phyloP scores from a whole-genome alignment of 1,140 invertebrate species.

The Euglossa dilemma region DNA sequence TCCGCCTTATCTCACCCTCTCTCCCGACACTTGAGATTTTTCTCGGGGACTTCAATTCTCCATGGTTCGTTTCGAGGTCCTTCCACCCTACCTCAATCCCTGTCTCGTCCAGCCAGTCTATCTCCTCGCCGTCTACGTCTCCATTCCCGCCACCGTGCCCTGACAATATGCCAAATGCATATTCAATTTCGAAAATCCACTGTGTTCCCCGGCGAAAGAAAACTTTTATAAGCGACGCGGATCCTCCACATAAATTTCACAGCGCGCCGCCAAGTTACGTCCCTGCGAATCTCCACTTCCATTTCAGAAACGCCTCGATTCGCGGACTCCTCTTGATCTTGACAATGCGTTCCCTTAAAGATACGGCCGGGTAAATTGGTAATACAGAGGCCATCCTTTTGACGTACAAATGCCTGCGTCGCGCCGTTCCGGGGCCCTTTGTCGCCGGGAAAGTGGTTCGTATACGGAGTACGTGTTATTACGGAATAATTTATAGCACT shows the following conservation, averaged over 20 bases:
- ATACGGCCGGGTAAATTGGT: fast-evolving
- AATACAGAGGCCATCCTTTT: background rate
- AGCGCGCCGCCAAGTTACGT: constrained; percentile 12
- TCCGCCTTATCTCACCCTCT: background rate
- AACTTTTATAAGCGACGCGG: constrained; percentile 59
- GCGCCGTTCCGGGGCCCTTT: too few species aligned
- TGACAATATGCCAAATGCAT: constrained; percentile 69
- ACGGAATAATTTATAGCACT: too few species aligned
- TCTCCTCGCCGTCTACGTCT: background rate
- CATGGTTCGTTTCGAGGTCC: constrained; percentile 53
- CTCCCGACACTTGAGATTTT: constrained; percentile 52
- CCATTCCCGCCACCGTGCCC: constrained; percentile 19
- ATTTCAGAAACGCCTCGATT: constrained; percentile 2
- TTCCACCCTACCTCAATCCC: background rate
- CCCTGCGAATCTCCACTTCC: background rate
- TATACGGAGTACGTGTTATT: too few species aligned
- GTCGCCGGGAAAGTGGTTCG: too few species aligned
- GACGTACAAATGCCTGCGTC: too few species aligned
- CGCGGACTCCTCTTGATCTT: background rate
- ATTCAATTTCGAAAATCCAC: constrained; percentile 69
- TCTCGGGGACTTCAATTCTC: constrained; percentile 50
- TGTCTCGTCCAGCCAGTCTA: background rate
- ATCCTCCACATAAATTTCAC: constrained; percentile 52
- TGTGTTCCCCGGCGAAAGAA: constrained; percentile 43
- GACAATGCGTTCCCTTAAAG: background rate